Percentiles rank a stretch among this genome's conserved stretches.
These are phyloP conservation scores for Raphicerus campestris DNA, from an alignment of 2,113 vertebrate genomes.

Conservation along the genomic window DNA sequence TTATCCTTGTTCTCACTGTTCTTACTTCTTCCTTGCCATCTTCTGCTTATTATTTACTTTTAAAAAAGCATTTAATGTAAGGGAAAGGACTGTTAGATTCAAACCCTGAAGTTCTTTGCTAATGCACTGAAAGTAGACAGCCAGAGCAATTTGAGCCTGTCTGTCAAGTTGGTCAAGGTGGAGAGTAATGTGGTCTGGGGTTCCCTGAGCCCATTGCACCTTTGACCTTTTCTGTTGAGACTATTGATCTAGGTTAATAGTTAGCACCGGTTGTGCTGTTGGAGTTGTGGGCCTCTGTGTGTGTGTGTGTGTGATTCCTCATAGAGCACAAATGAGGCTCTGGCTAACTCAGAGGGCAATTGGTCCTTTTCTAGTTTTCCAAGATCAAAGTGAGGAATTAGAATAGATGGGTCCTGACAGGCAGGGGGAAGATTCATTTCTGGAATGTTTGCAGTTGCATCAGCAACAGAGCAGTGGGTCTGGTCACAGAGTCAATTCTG, in stretches of 20 bases:
- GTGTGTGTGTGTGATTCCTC: neutral
- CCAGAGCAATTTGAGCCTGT: slow-evolving; percentile 58
- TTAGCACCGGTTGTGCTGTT: slow-evolving; percentile 45
- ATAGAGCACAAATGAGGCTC: slow-evolving; percentile 43
- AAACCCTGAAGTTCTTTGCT: slow-evolving; percentile 48
- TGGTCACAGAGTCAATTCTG: neutral
- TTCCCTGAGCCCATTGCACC: slow-evolving; percentile 64
- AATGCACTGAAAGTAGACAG: slow-evolving; percentile 21
- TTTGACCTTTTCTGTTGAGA: slow-evolving; percentile 66
- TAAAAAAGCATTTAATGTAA: neutral
- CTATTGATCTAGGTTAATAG: slow-evolving; percentile 70
- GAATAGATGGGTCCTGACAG: slow-evolving; percentile 22
- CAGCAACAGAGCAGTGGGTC: neutral
- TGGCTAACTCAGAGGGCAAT: slow-evolving; percentile 45
- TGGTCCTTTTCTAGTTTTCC: slow-evolving; percentile 49
- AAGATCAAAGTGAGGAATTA: slow-evolving; percentile 24
- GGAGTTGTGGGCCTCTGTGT: neutral
- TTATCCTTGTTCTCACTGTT: neutral
- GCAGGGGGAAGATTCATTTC: neutral
- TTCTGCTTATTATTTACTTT: neutral
- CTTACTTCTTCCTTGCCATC: neutral
- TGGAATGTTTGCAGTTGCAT: neutral
- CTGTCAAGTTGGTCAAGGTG: slow-evolving; percentile 65
- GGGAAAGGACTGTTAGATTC: neutral
- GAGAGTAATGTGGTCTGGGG: slow-evolving; percentile 64